Conservation (phyloP, 2,888 invertebrate species). For the Drepanosiphum platanoidis region DNA sequence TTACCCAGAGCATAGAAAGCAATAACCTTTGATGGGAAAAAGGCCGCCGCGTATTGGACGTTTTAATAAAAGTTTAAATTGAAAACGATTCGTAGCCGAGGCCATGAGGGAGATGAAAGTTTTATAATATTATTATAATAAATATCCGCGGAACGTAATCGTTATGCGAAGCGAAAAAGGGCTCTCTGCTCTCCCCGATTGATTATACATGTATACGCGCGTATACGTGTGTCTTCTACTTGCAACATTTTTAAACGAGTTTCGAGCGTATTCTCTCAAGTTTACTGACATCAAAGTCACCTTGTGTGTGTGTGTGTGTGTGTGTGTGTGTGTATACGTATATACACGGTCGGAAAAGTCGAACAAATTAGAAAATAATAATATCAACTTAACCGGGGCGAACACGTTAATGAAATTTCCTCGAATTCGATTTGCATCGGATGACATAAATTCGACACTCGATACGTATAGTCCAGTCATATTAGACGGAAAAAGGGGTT, state of each 20-base stretch:
- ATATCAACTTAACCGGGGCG: conserved; percentile 48
- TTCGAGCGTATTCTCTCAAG: conserved; percentile 51
- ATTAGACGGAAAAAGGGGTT: too few species aligned
- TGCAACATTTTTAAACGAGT: conserved; percentile 57
- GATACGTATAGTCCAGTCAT: too few species aligned
- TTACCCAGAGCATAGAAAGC: conserved; percentile 49
- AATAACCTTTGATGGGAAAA: conserved; percentile 61
- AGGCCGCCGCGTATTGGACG: conserved; percentile 58
- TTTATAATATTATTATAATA: conserved; percentile 62
- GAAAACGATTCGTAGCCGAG: conserved; percentile 58
- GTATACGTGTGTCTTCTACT: conserved; percentile 32
- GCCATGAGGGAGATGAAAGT: conserved; percentile 59
- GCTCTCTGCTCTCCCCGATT: conserved; percentile 53
- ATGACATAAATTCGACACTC: background rate
- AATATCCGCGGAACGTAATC: conserved; percentile 60
- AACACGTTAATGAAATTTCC: conserved; percentile 47
- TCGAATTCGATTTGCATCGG: conserved; percentile 49
- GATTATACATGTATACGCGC: conserved; percentile 55
- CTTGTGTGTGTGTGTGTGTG: conserved; percentile 38
- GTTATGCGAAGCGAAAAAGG: conserved; percentile 62
- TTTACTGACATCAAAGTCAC: conserved; percentile 57
- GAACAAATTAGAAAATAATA: conserved; percentile 59
- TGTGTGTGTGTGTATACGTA: too few species aligned
- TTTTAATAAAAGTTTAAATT: conserved; percentile 62
- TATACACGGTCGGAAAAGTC: conserved; percentile 31